A percentile compares a stretch with the other conserved stretches of the same genome.
These are phyloP conservation scores for Phasianus colchicus DNA, from an alignment of 2,113 vertebrate species.

Conservation along the genomic window DNA sequence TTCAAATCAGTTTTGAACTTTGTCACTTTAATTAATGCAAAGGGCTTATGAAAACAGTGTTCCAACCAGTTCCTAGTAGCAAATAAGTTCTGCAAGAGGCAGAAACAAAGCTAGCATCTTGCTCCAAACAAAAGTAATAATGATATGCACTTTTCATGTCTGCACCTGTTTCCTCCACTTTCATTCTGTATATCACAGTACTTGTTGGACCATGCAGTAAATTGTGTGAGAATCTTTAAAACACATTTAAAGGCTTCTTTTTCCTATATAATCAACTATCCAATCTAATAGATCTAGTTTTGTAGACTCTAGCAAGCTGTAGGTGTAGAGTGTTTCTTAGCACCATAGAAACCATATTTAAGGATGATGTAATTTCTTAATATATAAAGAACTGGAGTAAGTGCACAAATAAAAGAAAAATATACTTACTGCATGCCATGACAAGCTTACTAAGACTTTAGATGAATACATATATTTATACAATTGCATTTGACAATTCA, in stretches of 20 bases:
- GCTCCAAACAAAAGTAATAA: background rate
- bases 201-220: conserved; percentile 12
- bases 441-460: conserved; percentile 68
- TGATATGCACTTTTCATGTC: background rate
- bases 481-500: conserved; percentile 77
- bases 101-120: background rate
- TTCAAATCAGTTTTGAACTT: conserved; percentile 37
- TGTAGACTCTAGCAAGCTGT: background rate
- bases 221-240: conserved; percentile 22
- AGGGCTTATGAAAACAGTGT: background rate
- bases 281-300: background rate
- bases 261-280: background rate
- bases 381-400: conserved; percentile 44
- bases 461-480: conserved; percentile 76
- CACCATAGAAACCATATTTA: conserved; percentile 28
- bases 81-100: background rate
- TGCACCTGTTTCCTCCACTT: background rate
- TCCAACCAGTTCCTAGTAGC: background rate
- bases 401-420: conserved; percentile 47
- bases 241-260: background rate
- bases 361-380: conserved; percentile 59
- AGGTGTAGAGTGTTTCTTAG: conserved; percentile 16
- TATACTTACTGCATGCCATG: conserved; percentile 25
- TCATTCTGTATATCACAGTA: background rate
- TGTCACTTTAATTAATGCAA: conserved; percentile 39